Percentiles rank a stretch among this genome's conserved stretches.
Evolutionary conservation across 2,797 vertebrate genomes (phyloP).

Genomic region (Zenarchopterus dispar): DNA sequence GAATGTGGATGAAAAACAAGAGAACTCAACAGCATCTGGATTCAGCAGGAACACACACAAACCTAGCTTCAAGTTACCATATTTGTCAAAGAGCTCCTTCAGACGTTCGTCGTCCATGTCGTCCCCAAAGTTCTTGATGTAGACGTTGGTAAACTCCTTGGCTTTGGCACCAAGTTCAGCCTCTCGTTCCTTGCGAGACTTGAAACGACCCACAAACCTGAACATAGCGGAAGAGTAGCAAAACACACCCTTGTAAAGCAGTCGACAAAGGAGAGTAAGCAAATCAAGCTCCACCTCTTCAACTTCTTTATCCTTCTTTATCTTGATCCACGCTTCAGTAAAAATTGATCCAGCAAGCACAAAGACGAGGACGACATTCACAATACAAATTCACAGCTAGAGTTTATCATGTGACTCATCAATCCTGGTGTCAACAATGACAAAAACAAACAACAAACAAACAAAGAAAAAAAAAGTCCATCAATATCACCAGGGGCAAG

Average conservation of each 20-base stretch:
- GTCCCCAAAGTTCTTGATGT: constrained; percentile 99
- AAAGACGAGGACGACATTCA: constrained; percentile 43
- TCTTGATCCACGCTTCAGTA: constrained; percentile 22
- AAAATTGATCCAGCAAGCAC: constrained; percentile 50
- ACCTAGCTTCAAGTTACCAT: constrained; percentile 81
- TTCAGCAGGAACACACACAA: not conserved
- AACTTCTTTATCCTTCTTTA: constrained; percentile 13
- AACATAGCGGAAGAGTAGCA: constrained; percentile 33
- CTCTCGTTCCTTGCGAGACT: constrained; percentile 97
- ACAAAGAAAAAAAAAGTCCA: constrained; percentile 9
- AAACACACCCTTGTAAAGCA: constrained; percentile 62
- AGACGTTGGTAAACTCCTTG: constrained; percentile 98
- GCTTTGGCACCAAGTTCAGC: constrained; percentile 97
- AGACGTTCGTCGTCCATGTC: constrained; percentile 94
- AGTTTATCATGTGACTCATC: constrained; percentile 40
- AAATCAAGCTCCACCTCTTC: constrained; percentile 45
- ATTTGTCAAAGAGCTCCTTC: constrained; percentile 95
- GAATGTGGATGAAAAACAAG: not conserved
- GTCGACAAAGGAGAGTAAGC: constrained; percentile 24
- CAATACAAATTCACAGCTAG: constrained; percentile 51
- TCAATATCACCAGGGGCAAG: constrained; percentile 64
- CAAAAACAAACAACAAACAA: constrained; percentile 20
- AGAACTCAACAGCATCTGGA: not conserved
- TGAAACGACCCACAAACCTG: constrained; percentile 98
- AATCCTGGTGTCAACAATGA: constrained; percentile 37